Conservation (phyloP, 2,113 vertebrate species). For the Pithys albifrons region DNA sequence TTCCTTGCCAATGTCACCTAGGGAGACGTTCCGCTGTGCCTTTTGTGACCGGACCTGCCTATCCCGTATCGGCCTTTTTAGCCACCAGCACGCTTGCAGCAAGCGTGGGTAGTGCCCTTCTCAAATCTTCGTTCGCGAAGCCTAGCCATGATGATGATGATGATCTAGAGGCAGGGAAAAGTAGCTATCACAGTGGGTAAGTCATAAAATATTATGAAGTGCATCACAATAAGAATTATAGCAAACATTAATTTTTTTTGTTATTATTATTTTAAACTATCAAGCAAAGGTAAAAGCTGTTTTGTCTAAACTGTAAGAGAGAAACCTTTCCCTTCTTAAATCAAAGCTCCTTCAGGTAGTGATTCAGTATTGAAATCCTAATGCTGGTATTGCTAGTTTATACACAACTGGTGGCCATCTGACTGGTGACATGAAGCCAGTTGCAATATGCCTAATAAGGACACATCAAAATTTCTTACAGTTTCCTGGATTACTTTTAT, state of each 20-base stretch:
- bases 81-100: too few relatives aligned
- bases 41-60: too few relatives aligned
- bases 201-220: constrained; percentile 7
- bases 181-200: background rate
- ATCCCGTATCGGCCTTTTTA: too few relatives aligned
- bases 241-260: background rate
- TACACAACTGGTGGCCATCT: background rate
- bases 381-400: background rate
- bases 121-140: too few relatives aligned
- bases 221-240: background rate
- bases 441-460: background rate
- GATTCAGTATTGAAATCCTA: background rate
- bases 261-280: background rate
- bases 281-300: background rate
- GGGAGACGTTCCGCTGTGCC: too few relatives aligned
- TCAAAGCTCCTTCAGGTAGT: background rate
- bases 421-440: background rate
- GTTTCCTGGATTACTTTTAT: background rate
- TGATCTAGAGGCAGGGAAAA: background rate
- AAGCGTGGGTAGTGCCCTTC: too few relatives aligned
- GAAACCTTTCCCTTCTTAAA: background rate
- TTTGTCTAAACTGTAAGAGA: background rate
- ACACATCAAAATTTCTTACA: background rate
- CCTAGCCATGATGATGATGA: too few relatives aligned
- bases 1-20: too few relatives aligned